Evolutionary conservation across 1,140 invertebrate genomes (phyloP), one percentile per base, ranked within the genome.

Genomic region (Papilio polyxenes): DNA sequence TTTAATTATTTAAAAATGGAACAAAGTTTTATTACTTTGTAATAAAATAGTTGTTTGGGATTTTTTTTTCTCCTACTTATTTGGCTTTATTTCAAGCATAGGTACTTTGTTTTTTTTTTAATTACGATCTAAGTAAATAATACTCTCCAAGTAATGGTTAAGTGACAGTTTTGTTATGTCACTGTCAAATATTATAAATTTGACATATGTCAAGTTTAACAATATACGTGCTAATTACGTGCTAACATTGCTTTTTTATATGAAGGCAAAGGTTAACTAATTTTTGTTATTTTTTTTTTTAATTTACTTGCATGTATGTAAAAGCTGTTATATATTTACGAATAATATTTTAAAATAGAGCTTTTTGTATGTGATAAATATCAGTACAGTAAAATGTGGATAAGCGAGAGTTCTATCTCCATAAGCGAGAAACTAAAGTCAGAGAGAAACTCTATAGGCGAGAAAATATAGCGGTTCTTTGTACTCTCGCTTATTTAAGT

Each of bases 121-220:
- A 31, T 31, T 31, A 31, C 23, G 23, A 31, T 81, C 69, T 23
- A 20, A 17, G 75, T 82, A 48, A 75, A 76, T 82, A 75, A 76
- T 82, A 77, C 62, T 13, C 10, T 53, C 51, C 2, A 53, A 15
- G 15, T 13, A 53, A 15, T 53, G 10, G 10, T 15, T 13, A 53
- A 0, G 51, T 31, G 2, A 31, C 23, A 31, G 23, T 31, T 31
- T 31, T 31, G 23, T 53, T 53, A 53, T 53, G 53, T 79, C 77
- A 49, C 59, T 11, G 15, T 80, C 78, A 37, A 80, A 49, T 17
- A 31, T 31, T 31, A 31, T 31, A 31, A 31, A 31, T 15, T 69
- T 62, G 51, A 69, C 23, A 80, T n/a, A 56, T 80, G 78, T 56
- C 40, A 80, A 80, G 40, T 23, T 44, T 59, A 80, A 80, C 78